phyloP scores from a whole-genome alignment of 2,797 vertebrate species.

The Chromobotia macracanthus region DNA sequence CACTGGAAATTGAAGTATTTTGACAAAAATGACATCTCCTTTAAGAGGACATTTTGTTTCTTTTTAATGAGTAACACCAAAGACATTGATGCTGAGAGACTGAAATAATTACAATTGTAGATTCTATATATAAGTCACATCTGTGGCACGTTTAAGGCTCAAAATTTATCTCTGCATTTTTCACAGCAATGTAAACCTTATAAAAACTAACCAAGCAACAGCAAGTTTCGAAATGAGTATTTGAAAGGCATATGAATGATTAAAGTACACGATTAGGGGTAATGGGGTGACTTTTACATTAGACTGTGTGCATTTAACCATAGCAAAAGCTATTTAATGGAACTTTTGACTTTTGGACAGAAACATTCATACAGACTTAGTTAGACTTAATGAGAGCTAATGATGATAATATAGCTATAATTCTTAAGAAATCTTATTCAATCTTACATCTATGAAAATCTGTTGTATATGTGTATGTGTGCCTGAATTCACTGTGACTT shows the following conservation, averaged over 20 bases:
- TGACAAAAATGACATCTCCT: no score
- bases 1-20: no score
- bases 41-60: background rate
- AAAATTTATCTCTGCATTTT: background rate
- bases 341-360: slow-evolving; percentile 17
- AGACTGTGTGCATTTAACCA: slow-evolving; percentile 20
- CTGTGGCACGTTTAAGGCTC: background rate
- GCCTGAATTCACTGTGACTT: no score
- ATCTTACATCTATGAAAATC: slow-evolving; percentile 4
- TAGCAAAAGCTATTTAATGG: slow-evolving; percentile 28
- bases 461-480: background rate
- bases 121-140: background rate
- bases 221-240: slow-evolving; percentile 18
- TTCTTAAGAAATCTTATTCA: no score
- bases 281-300: slow-evolving; percentile 16
- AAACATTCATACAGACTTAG: slow-evolving; percentile 7
- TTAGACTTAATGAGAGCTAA: slow-evolving; percentile 21
- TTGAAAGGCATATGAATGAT: slow-evolving; percentile 10
- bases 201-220: background rate
- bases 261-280: slow-evolving; percentile 4
- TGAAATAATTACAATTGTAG: background rate
- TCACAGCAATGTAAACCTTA: background rate
- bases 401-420: slow-evolving; percentile 14
- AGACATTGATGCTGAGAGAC: background rate
- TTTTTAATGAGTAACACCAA: background rate